These are phyloP conservation scores for Allygus modestus DNA, from an alignment of 2,888 invertebrate genomes.

Conservation along the genomic window DNA sequence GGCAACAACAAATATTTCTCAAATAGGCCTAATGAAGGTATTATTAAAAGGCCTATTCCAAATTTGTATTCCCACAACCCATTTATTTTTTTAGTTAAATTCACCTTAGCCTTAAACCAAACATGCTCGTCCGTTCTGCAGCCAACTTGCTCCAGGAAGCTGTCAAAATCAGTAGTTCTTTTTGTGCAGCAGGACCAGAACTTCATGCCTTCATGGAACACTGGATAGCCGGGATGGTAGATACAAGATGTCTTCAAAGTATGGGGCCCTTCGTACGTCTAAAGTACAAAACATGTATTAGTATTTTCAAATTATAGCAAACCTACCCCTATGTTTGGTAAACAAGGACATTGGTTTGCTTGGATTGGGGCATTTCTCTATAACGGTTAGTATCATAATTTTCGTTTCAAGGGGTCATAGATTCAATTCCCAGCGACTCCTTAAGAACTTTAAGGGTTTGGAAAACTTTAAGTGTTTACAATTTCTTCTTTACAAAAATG, in stretches of 20 bases:
- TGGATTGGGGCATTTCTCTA: too few species aligned
- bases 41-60: neutral
- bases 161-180: constrained; percentile 95
- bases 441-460: too few species aligned
- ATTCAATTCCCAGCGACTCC: too few species aligned
- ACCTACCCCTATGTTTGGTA: too few species aligned
- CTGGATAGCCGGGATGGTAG: constrained; percentile 92
- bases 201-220: constrained; percentile 98
- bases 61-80: neutral
- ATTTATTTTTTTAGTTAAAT: too few species aligned
- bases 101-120: constrained; percentile 87
- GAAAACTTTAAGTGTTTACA: too few species aligned
- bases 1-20: too few species aligned
- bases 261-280: constrained; percentile 81
- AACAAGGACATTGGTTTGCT: too few species aligned
- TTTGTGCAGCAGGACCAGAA: constrained; percentile 98
- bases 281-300: constrained; percentile 26
- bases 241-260: constrained; percentile 82
- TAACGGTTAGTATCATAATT: too few species aligned
- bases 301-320: neutral
- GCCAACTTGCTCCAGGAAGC: constrained; percentile 94
- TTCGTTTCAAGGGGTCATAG: too few species aligned
- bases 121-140: constrained; percentile 91
- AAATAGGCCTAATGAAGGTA: too few species aligned
- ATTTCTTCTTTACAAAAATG: too few species aligned